Evolutionary conservation across 2,797 vertebrate genomes (phyloP), one percentile per base, ranked within the genome.

Genomic region (Xiphorhynchus erythropygius): DNA sequence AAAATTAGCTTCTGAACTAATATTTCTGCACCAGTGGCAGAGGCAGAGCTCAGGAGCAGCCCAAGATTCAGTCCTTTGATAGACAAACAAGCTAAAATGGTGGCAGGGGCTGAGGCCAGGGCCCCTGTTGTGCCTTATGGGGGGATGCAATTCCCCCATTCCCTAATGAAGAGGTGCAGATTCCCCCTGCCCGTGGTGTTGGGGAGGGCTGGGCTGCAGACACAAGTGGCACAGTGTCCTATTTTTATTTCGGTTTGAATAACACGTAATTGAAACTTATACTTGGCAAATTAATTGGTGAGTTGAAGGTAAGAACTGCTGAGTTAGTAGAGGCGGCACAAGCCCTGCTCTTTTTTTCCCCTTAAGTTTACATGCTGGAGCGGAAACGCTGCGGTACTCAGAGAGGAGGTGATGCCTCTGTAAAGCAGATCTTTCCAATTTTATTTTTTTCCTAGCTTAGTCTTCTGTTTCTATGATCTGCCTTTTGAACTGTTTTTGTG

Each of bases 401-500:
- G 85, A 85, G 75, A 73, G 95, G 97, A 96, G 96, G 85, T 92
- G 95, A 97, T 97, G 89, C 97, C 93, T 96, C 96, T 94, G 94
- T 86, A 95, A 96, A 96, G 96, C 97, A 96, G 94, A 95, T 93
- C 86, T 65, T 95, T 96, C 94, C 97, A 59, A 18, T 91, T 87
- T 88, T 83, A 78, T 84, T 64, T 47, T 91, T 88, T 83, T 39
- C 64, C 77, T 77, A 94, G 96, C 96, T 94, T 96, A 90, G 95
- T 98, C 97, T 98, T 98, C 98, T 98, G 98, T 98, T 98, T 97
- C 97, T 97, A 56, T 98, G 98, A 98, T 98, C 97, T 97, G 97
- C 97, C 97, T 98, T 98, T 98, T 98, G 98, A 98, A 98, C 98
- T 97, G 97, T 98, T 98, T 98, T 98, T 98, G 97, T 98, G 98